A percentile compares a stretch with the other conserved stretches of the same genome.
Conservation (phyloP, 30 jellyfish, hydroid and myxozoan genomes). For the Sanderia malayensis region DNA sequence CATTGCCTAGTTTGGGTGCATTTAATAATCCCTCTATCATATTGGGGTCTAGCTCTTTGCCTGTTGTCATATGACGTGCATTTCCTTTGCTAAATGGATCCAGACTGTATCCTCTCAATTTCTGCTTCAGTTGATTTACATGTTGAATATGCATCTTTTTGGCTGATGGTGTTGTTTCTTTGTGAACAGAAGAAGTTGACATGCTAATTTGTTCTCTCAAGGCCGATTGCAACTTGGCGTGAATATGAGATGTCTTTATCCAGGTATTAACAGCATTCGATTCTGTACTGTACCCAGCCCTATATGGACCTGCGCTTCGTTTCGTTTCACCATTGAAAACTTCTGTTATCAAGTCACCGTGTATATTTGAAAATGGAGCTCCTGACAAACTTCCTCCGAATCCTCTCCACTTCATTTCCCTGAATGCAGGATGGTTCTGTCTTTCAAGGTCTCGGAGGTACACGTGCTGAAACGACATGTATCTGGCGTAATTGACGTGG, state of each 20-base stretch:
- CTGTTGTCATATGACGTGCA: constrained; percentile 37
- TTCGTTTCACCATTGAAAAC: constrained; percentile 55
- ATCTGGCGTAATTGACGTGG: constrained; percentile 39
- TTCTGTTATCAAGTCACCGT: constrained; percentile 24
- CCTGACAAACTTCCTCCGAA: constrained; percentile 52
- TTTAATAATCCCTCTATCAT: constrained; percentile 11
- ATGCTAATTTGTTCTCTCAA: constrained; percentile 33
- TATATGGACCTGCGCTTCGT: constrained; percentile 38
- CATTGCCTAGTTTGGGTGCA: constrained; percentile 43
- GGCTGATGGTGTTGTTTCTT: constrained; percentile 30
- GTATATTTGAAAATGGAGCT: constrained; percentile 24
- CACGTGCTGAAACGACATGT: constrained; percentile 48
- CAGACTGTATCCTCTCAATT: constrained; percentile 10
- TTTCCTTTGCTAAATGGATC: constrained; percentile 28
- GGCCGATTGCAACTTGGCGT: constrained; percentile 11
- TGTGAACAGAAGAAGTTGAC: constrained; percentile 46
- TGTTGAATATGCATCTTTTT: constrained; percentile 17
- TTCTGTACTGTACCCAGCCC: constrained; percentile 40
- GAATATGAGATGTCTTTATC: constrained; percentile 19
- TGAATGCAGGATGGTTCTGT: constrained; percentile 21
- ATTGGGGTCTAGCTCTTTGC: constrained; percentile 11
- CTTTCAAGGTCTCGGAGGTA: constrained; percentile 19
- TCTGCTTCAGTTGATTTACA: constrained; percentile 22
- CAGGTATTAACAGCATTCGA: constrained; percentile 19
- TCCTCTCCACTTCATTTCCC: constrained; percentile 16